Evolutionary conservation across 2,797 vertebrate genomes (phyloP).

Genomic region (Salarias fasciatus): DNA sequence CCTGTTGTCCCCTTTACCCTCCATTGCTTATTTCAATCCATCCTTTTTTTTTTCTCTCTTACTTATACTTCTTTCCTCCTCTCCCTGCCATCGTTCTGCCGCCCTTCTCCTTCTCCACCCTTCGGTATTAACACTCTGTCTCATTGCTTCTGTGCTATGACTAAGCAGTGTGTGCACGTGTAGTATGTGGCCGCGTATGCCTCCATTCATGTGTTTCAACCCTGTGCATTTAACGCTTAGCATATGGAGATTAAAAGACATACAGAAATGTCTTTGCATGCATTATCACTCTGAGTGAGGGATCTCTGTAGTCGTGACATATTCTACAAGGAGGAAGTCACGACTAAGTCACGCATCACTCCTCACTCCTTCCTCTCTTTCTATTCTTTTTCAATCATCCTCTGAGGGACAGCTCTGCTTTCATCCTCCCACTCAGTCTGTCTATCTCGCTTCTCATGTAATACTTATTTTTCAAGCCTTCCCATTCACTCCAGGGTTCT

Average conservation of each 20-base stretch:
- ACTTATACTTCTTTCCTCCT: conserved; percentile 36
- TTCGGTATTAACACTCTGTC: conserved; percentile 64
- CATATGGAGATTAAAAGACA: not conserved
- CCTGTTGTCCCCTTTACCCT: not conserved
- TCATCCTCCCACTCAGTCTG: conserved; percentile 58
- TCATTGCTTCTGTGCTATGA: conserved; percentile 74
- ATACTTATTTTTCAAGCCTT: conserved; percentile 46
- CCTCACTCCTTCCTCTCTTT: conserved; percentile 29
- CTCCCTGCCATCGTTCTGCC: conserved; percentile 59
- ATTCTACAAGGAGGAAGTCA: conserved; percentile 69
- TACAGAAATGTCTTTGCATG: conserved; percentile 39
- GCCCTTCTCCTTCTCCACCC: conserved; percentile 46
- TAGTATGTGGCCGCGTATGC: conserved; percentile 11
- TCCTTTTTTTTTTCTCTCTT: conserved; percentile 7
- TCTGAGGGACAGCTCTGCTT: conserved; percentile 69
- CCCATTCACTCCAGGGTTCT: conserved; percentile 56
- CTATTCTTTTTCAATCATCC: conserved; percentile 67
- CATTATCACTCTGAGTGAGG: conserved; percentile 45
- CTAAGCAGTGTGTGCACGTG: conserved; percentile 71
- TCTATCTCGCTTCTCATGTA: conserved; percentile 47
- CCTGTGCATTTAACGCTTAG: conserved; percentile 1
- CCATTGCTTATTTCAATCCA: conserved; percentile 3
- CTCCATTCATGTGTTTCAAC: conserved; percentile 14
- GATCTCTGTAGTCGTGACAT: conserved; percentile 69
- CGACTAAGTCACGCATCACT: conserved; percentile 63